Conservation (phyloP, 2,113 vertebrate species). For the Muscicapa adusta region DNA sequence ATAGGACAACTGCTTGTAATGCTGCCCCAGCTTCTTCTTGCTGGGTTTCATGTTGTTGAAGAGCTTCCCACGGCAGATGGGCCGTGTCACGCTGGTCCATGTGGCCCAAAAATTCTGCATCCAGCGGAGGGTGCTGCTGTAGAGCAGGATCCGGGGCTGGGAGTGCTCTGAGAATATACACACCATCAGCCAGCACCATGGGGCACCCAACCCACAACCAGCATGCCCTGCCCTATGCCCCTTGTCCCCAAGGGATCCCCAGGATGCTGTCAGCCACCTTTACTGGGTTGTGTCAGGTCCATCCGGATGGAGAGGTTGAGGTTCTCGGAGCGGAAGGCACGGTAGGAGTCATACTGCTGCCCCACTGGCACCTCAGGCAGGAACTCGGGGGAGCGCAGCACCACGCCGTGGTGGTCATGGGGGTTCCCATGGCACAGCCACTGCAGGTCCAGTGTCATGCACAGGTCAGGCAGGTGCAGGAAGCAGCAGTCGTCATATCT, state of each 20-base stretch:
- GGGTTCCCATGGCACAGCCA: constrained; percentile 98
- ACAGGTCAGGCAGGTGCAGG: constrained; percentile 90
- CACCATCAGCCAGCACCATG: neutral
- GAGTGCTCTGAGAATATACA: constrained; percentile 72
- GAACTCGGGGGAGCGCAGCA: constrained; percentile 86
- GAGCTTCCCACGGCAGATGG: constrained; percentile 95
- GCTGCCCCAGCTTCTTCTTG: constrained; percentile 95
- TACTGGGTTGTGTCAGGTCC: constrained; percentile 86
- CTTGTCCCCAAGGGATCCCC: neutral
- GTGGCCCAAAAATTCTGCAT: constrained; percentile 99
- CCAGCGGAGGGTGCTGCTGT: constrained; percentile 98
- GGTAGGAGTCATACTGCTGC: constrained; percentile 93
- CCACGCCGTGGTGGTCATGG: constrained; percentile 89
- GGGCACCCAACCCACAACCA: neutral
- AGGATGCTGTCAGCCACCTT: constrained; percentile 29
- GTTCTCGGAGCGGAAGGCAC: constrained; percentile 95
- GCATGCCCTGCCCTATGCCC: neutral
- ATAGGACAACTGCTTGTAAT: constrained; percentile 95
- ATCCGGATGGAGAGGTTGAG: constrained; percentile 95
- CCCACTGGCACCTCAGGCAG: constrained; percentile 85
- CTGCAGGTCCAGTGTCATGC: constrained; percentile 92
- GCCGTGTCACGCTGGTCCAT: constrained; percentile 91
- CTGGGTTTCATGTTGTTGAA: constrained; percentile 89
- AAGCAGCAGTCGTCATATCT: constrained; percentile 99
- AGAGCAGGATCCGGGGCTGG: constrained; percentile 91